Conservation (phyloP, 1,140 invertebrate species). For the Cotesia typhae region DNA sequence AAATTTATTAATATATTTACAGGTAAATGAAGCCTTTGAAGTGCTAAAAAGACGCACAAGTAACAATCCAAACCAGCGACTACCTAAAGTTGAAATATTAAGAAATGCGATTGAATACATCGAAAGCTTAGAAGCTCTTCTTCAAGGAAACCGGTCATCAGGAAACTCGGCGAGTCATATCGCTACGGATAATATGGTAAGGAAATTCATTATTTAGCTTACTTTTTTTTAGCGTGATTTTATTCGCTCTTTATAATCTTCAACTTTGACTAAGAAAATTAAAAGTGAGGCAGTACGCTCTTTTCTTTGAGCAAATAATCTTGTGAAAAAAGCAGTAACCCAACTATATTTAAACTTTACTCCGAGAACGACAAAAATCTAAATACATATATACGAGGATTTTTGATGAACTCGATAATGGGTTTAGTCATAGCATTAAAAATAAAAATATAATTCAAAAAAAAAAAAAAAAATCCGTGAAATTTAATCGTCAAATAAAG, state of each 20-base stretch:
- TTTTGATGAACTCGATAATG: slow-evolving; percentile 11
- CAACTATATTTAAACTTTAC: too few relatives aligned
- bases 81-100: slow-evolving; percentile 97
- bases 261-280: neutral
- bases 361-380: too few relatives aligned
- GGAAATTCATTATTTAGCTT: slow-evolving; percentile 33
- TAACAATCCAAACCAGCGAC: slow-evolving; percentile 91
- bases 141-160: slow-evolving; percentile 68
- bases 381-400: neutral
- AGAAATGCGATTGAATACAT: slow-evolving; percentile 98
- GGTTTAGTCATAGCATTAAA: neutral
- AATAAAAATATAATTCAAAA: too few relatives aligned
- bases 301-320: neutral
- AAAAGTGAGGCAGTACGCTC: slow-evolving; percentile 4
- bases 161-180: slow-evolving; percentile 50
- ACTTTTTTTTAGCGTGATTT: neutral
- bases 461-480: neutral
- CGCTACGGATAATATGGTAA: slow-evolving; percentile 55
- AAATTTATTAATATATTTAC: slow-evolving; percentile 40
- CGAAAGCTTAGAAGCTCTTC: slow-evolving; percentile 88
- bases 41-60: slow-evolving; percentile 91
- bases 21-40: slow-evolving; percentile 99
- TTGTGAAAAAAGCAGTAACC: neutral
- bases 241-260: slow-evolving; percentile 19
- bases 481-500: neutral